Evolutionary conservation across 2,797 vertebrate species (phyloP).

Genomic region (Neoniphon sammara): DNA sequence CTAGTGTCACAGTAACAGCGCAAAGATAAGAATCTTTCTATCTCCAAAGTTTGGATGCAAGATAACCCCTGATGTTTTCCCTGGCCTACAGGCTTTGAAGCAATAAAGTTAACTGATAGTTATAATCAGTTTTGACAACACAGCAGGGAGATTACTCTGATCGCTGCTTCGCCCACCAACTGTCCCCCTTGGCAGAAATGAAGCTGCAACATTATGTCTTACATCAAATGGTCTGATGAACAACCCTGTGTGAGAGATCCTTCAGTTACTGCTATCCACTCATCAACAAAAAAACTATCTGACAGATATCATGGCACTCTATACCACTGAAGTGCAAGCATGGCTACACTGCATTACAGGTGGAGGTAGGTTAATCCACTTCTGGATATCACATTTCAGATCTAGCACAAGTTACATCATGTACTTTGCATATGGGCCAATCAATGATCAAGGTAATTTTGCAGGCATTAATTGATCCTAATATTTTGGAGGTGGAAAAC

Average conservation of each 20-base stretch:
- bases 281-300: conserved; percentile 52
- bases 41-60: neutral
- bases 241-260: conserved; percentile 49
- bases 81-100: conserved; percentile 5
- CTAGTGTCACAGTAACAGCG: neutral
- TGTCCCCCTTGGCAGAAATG: conserved; percentile 50
- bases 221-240: conserved; percentile 48
- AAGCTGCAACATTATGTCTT: conserved; percentile 42
- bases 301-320: conserved; percentile 57
- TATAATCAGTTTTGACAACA: conserved; percentile 11
- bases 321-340: conserved; percentile 48
- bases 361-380: conserved; percentile 37
- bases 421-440: conserved; percentile 74
- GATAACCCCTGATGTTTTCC: neutral
- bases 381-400: conserved; percentile 60
- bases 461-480: conserved; percentile 22
- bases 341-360: conserved; percentile 48
- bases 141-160: conserved; percentile 25
- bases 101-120: conserved; percentile 10
- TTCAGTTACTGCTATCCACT: conserved; percentile 64
- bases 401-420: conserved; percentile 48
- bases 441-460: conserved; percentile 33
- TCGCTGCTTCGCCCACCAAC: conserved; percentile 32
- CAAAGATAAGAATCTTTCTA: neutral
- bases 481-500: conserved; percentile 20